Evolutionary conservation across 2,888 invertebrate genomes (phyloP), one percentile per base, ranked within the genome.

Genomic region (Podotricha telesiphe): DNA sequence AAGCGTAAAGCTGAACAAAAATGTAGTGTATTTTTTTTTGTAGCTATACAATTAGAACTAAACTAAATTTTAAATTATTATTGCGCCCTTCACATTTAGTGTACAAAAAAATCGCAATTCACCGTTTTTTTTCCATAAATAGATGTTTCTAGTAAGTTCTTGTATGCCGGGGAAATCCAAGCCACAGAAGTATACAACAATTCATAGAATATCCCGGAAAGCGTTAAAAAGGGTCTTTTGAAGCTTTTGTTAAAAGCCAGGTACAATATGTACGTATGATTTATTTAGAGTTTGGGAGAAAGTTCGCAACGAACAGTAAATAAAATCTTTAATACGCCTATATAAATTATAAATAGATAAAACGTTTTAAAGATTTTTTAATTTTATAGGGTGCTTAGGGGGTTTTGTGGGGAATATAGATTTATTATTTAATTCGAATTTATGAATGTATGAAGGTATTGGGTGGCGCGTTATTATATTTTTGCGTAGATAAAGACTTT

Each of bases 211-310:
- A 64, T 40, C 59, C 67, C 67, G 67, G 67, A 67, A 67, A 67
- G 15, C 5, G 19, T 15, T 45, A 22, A 42, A 58, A 67, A 61
- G 51, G 61, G 45, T 42, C 45, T 45, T 62, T 67, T 51, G 13
- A 45, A 19, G 61, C 55, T 58, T 66, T 50, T 58, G 47, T 66
- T 28, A 40, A 17, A 13, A 15, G 1, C 37, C 67, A 67, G 67
- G 67, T 67, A 67, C 45, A 67, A 67, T 34, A 34, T 40, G 19
- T 47, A 61, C 47, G 40, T 59, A 67, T 67, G 67, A 61, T 51
- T 67, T 67, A 67, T 53, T 61, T 42, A 15, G 22, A 19, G 59
- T 53, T 34, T 13, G 10, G 37, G 62, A 62, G 61, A 62, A 61
- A 62, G 61, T 22, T 34, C 5, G 10, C 34, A 17, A 61, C 11